Evolutionary conservation across 2,888 invertebrate species (phyloP).

Genomic region (Limenitis camilla): DNA sequence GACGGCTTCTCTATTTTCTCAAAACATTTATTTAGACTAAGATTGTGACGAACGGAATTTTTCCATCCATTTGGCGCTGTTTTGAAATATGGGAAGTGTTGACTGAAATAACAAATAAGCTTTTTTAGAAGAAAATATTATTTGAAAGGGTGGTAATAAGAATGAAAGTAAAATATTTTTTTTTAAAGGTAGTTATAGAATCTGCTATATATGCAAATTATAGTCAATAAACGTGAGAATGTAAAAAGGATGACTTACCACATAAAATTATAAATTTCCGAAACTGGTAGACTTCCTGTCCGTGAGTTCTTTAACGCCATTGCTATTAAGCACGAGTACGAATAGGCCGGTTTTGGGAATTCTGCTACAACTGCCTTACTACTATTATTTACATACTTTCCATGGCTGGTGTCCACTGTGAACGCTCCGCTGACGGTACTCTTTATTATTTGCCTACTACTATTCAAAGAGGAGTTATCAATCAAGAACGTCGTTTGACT

Average conservation of each 20-base stretch:
- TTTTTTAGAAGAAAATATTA: background rate
- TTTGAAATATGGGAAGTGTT: conserved; percentile 98
- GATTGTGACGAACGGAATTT: conserved; percentile 97
- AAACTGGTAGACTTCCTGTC: conserved; percentile 95
- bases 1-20: conserved; percentile 97
- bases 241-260: conserved; percentile 78
- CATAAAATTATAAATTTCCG: conserved; percentile 99
- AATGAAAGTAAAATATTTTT: no score
- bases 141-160: no score
- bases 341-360: conserved; percentile 97
- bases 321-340: conserved; percentile 97
- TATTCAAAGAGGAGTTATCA: conserved; percentile 64
- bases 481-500: conserved; percentile 68
- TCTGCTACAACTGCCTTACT: conserved; percentile 70
- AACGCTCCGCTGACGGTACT: conserved; percentile 59
- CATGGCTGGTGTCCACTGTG: conserved; percentile 56
- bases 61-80: conserved; percentile 99
- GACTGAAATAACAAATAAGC: conserved; percentile 74
- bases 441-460: conserved; percentile 67
- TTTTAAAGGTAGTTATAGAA: no score
- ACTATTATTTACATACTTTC: conserved; percentile 55
- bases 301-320: conserved; percentile 97
- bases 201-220: no score
- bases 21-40: conserved; percentile 98
- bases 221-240: background rate